Evolutionary conservation across 2,113 vertebrate species (phyloP), one percentile per base, ranked within the genome.

Genomic region (Numenius arquata): DNA sequence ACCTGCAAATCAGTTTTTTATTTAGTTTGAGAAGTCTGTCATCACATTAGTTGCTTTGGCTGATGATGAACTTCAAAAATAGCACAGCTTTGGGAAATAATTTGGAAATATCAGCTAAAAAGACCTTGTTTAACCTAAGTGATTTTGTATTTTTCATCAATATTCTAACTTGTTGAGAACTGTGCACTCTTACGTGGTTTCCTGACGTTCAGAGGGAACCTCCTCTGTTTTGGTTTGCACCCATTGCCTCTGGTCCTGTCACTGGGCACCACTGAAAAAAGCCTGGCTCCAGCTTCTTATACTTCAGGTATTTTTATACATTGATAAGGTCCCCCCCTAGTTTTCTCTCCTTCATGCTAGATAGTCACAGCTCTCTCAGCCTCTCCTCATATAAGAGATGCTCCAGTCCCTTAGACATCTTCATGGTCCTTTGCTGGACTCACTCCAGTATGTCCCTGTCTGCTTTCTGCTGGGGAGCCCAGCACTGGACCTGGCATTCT

Each of bases 401-500:
- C 27, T 78, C 19, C 55, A 77, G 3, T 20, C 32, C 61, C 59
- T 66, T 27, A 61, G 41, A 52, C 16, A 25, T 86, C 21, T 36
- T 74, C 34, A 26, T 45, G 45, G 34, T 32, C 32, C 32, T 89
- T 58, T 90, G 15, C 21, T 9, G 8, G 41, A 40, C 45, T 70
- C 2, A 3, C 7, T 77, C 22, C 48, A 65, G 22, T 34, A 22
- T 32, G 12, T 50, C 12, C 10, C 30, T 83, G 32, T 21, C 62
- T 90, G 43, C 48, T 40, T 90, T n/a, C 21, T 76, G 4, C 13
- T 68, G 71, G n/a, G 29, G 29, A 83, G 30, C 16, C 21, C 59
- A 58, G 18, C 22, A 22, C 18, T 19, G 15, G 6, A 43, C 12
- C 3, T 1, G 0, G 0, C 3, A 2, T 61, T 93, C 50, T 2